Base-by-base conservation (phyloP, 2,113 vertebrate genomes). In the Lepus europaeus region DNA sequence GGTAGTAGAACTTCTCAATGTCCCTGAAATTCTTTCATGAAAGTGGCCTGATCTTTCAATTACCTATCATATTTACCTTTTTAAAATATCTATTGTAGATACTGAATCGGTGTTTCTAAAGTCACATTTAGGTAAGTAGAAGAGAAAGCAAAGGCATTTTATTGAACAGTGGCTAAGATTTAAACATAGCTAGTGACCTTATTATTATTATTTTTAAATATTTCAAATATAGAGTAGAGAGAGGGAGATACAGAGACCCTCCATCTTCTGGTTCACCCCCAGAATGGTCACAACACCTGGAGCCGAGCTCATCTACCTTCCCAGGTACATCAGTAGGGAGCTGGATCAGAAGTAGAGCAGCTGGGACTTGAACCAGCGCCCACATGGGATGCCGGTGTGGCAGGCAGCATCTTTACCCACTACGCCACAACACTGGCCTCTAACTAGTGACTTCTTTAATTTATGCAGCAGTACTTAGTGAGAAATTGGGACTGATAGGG, bases 21-120 rank as follows among this genome's bases (percentile, higher is more conserved):
- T 36, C 49, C 13, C 25, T 89, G 12, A 95, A 78, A 77, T 74
- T 9, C 11, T 89, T 91, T 83, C 49, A 29, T 73, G 16, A 13
- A 94, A 14, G 9, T 76, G 29, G 11, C 27, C 29, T 9, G 29
- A 13, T 87, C 16, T 87, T 90, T 88, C 4, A 85, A 83, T 19
- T 91, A 74, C 25, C 45, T 10, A 49, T 45, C 20, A 53, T 61
- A 49, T 68, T 89, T 19, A 59, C 33, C 8, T 64, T 87, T 3
- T 51, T 95, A 45, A 45, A 80, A 61, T 85, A 61, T 39, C 9
- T 81, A 31, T 36, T 81, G 1, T 85, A 88, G 69, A 89, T 91
- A 45, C 29, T 85, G 70, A 93, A 25, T 74, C 49, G 68, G 51
- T 72, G 68, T 6, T 90, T 66, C n/a, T 93, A 20, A 93, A 61